phyloP scores from a whole-genome alignment of 2,113 vertebrate species.

The Corvus cornix region DNA sequence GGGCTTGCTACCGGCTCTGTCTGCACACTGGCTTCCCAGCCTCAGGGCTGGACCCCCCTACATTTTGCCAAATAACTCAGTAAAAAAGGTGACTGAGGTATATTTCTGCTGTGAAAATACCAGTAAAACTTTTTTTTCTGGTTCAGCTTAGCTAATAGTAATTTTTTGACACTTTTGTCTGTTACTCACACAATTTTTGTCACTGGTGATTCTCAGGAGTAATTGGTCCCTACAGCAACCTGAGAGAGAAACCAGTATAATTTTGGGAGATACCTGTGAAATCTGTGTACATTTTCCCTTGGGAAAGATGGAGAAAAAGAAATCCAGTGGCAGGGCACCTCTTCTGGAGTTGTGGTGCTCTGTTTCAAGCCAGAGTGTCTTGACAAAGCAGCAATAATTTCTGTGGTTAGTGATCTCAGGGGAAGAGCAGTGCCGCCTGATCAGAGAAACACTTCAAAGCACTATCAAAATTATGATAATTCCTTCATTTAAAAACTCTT shows the following conservation, averaged over 20 bases:
- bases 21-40: neutral
- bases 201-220: neutral
- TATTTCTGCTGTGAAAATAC: neutral
- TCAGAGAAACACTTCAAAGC: conserved; percentile 59
- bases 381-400: neutral
- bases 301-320: neutral
- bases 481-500: conserved; percentile 42
- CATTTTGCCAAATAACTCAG: neutral
- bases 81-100: neutral
- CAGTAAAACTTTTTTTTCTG: neutral
- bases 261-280: neutral
- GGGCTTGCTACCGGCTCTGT: neutral
- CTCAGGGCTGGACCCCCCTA: neutral
- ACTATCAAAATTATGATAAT: conserved; percentile 52
- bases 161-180: neutral
- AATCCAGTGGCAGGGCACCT: neutral
- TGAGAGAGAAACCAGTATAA: neutral
- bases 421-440: neutral
- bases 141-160: neutral
- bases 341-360: neutral
- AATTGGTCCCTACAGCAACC: neutral
- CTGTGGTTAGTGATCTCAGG: conserved; percentile 2
- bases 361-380: neutral
- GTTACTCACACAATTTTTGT: neutral
- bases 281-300: neutral